Evolutionary conservation across 2,113 vertebrate species (phyloP).

Genomic region (Phrynocephalus versicolor): DNA sequence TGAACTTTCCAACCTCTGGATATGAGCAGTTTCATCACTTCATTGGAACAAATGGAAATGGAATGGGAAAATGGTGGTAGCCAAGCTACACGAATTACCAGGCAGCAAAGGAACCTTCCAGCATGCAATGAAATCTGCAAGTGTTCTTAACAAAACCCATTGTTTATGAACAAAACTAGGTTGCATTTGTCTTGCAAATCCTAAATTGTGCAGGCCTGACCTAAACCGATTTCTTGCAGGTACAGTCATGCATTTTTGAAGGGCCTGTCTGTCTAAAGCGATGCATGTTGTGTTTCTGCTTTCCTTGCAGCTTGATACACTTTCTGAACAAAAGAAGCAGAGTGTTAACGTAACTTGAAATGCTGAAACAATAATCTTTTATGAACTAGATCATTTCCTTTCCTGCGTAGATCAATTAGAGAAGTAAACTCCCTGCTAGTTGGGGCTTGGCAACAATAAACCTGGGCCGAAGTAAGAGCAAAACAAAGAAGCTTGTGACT

Average conservation of each 20-base stretch:
- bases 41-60: no score
- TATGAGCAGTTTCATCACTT: no score
- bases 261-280: neutral
- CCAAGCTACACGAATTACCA: no score
- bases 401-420: constrained; percentile 1
- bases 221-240: neutral
- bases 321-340: neutral
- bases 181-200: neutral
- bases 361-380: neutral
- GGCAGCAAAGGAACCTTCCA: no score
- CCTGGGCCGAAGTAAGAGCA: constrained; percentile 14
- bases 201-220: neutral
- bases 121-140: neutral
- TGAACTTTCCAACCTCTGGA: no score
- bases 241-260: neutral
- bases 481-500: constrained; percentile 23
- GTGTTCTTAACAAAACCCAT: neutral
- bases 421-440: neutral
- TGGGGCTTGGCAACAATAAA: constrained; percentile 7
- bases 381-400: constrained; percentile 11
- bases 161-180: neutral
- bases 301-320: neutral
- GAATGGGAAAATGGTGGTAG: no score
- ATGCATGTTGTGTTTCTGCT: neutral
- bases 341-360: neutral